These are phyloP conservation scores for Tridacna gigas DNA, from an alignment of 2,888 invertebrate genomes.

Conservation along the genomic window DNA sequence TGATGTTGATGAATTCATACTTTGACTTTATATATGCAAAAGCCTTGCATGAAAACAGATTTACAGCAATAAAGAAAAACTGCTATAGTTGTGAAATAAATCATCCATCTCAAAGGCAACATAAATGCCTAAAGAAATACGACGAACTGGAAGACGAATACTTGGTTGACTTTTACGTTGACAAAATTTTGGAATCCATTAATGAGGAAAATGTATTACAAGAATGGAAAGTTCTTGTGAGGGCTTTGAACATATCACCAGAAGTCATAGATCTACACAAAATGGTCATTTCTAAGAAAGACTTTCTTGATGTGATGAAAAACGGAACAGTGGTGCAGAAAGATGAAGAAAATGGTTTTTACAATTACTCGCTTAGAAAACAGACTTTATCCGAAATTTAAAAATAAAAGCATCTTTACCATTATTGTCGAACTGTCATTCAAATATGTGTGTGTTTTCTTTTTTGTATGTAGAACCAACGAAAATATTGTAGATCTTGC, in stretches of 20 bases:
- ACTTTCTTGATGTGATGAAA: slow-evolving; percentile 43
- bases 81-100: slow-evolving; percentile 36
- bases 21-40: slow-evolving; percentile 46
- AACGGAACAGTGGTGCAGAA: slow-evolving; percentile 37
- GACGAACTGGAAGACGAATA: slow-evolving; percentile 28
- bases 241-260: slow-evolving; percentile 23
- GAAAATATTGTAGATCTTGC: too few species aligned
- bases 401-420: too few species aligned
- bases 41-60: slow-evolving; percentile 30
- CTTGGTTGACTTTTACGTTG: slow-evolving; percentile 39
- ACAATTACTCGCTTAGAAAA: slow-evolving; percentile 19
- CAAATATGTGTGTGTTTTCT: too few species aligned
- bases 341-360: slow-evolving; percentile 42
- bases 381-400: not conserved
- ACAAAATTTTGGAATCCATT: slow-evolving; percentile 34
- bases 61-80: slow-evolving; percentile 9
- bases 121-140: slow-evolving; percentile 36
- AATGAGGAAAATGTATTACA: slow-evolving; percentile 30
- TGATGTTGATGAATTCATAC: slow-evolving; percentile 34
- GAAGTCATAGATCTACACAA: slow-evolving; percentile 40
- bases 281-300: slow-evolving; percentile 26
- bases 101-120: slow-evolving; percentile 44
- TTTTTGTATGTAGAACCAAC: too few species aligned
- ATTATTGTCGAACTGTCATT: too few species aligned
- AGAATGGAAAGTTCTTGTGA: slow-evolving; percentile 32